Conservation (phyloP, 2,113 vertebrate species). For the Epinephelus cyanopodus region DNA sequence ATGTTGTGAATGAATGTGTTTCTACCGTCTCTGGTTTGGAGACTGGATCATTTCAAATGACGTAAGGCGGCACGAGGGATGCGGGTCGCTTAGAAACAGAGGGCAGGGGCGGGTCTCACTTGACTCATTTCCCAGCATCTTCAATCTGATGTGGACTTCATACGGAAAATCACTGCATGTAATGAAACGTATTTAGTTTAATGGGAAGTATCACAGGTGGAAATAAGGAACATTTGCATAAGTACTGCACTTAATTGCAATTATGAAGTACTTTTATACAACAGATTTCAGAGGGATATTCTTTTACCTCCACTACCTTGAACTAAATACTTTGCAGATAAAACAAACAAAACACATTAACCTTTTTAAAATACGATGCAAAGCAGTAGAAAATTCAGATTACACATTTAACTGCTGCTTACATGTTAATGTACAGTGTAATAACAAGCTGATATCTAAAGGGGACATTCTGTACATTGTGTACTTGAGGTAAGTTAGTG, state of each 20-base stretch:
- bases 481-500: too few species aligned
- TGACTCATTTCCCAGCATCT: not conserved
- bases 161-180: not conserved
- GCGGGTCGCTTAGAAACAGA: not conserved
- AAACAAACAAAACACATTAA: not conserved
- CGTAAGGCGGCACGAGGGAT: not conserved
- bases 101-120: not conserved
- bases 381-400: not conserved
- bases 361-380: not conserved
- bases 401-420: not conserved
- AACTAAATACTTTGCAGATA: too few species aligned
- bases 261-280: not conserved
- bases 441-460: too few species aligned
- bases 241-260: not conserved
- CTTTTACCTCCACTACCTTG: too few species aligned
- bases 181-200: not conserved
- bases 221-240: not conserved
- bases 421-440: not conserved
- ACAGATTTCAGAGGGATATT: too few species aligned
- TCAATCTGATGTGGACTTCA: not conserved
- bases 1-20: too few species aligned
- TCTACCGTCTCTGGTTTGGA: not conserved
- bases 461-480: too few species aligned
- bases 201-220: too few species aligned
- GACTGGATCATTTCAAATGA: not conserved